Percentiles rank a stretch among this genome's conserved stretches.
phyloP scores from a whole-genome alignment of 2,888 invertebrate genomes.

The Rambutsinella grinnellia region DNA sequence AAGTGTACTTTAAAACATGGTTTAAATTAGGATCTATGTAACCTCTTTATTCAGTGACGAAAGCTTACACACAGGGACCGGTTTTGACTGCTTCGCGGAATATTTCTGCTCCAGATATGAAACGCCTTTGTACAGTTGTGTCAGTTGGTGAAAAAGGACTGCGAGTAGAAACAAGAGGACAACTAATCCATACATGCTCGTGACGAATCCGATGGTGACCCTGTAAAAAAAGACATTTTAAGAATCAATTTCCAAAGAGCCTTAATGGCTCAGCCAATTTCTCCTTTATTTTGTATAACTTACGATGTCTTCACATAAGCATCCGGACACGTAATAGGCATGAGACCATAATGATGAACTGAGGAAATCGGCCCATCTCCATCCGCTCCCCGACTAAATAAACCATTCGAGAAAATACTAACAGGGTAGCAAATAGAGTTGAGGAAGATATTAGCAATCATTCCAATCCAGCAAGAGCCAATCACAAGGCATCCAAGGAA shows the following conservation, averaged over 20 bases:
- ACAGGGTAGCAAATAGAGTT: conserved; percentile 60
- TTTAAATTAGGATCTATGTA: neutral
- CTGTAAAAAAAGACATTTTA: conserved; percentile 32
- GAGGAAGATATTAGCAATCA: conserved; percentile 50
- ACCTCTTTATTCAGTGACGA: too few relatives aligned
- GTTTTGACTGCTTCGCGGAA: conserved; percentile 14
- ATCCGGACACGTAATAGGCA: conserved; percentile 57
- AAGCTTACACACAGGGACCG: too few relatives aligned
- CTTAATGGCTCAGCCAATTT: too few relatives aligned
- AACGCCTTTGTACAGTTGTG: conserved; percentile 59
- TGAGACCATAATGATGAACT: conserved; percentile 40
- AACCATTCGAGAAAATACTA: conserved; percentile 48
- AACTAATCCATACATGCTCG: conserved; percentile 55
- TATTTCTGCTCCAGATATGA: conserved; percentile 63
- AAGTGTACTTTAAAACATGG: conserved; percentile 6
- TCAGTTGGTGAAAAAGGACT: conserved; percentile 57
- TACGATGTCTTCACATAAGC: conserved; percentile 47
- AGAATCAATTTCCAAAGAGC: neutral
- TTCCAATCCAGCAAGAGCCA: conserved; percentile 51
- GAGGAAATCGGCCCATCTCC: conserved; percentile 24
- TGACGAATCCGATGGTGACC: conserved; percentile 59
- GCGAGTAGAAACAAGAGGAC: conserved; percentile 52
- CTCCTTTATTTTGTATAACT: neutral
- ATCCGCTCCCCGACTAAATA: conserved; percentile 30
- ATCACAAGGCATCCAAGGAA: conserved; percentile 53